Conservation (phyloP, 2,113 vertebrate species). For the Scopus umbretta region DNA sequence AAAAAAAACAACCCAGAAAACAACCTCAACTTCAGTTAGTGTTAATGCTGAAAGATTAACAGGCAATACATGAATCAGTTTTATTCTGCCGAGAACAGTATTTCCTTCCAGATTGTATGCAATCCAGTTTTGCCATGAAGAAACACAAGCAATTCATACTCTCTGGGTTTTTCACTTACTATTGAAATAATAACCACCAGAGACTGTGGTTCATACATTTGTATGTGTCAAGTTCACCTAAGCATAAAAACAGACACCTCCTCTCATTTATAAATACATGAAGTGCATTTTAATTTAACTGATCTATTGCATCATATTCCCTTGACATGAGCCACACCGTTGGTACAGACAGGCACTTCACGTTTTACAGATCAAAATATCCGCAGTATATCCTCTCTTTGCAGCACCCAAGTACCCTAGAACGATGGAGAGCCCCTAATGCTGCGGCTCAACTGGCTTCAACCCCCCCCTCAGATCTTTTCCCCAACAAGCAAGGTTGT, state of each 20-base stretch:
- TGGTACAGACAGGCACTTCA: background rate
- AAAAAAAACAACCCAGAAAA: background rate
- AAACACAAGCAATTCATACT: background rate
- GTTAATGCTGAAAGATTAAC: background rate
- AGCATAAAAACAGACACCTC: background rate
- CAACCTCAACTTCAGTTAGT: background rate
- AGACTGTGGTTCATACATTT: background rate
- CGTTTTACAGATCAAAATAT: background rate
- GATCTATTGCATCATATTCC: background rate
- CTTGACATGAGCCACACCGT: background rate
- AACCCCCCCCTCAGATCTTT: background rate
- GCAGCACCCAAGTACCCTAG: background rate
- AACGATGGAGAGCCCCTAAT: background rate
- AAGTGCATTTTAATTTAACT: conserved; percentile 26
- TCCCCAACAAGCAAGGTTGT: background rate
- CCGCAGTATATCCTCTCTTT: background rate
- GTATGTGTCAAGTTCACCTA: background rate
- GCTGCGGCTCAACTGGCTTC: background rate
- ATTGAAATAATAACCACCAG: background rate
- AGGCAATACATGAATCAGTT: background rate
- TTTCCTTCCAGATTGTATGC: background rate
- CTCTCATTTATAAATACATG: background rate
- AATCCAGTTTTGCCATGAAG: background rate
- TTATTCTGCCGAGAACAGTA: background rate
- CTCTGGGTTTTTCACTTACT: background rate